phyloP scores from a whole-genome alignment of 2,113 vertebrate genomes.

The Myrmophylax atrothorax region DNA sequence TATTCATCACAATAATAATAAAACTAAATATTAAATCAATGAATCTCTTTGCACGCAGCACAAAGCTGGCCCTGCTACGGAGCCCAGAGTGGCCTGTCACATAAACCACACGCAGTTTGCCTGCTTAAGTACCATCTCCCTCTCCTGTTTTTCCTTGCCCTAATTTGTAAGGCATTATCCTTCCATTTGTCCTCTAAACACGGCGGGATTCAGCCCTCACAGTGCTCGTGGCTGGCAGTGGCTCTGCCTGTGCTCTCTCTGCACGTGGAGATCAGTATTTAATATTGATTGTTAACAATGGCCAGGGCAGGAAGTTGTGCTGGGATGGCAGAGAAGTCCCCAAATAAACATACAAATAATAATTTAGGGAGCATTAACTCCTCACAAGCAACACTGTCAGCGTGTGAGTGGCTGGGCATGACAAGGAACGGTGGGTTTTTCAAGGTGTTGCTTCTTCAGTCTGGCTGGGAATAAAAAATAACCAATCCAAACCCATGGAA shows the following conservation, averaged over 20 bases:
- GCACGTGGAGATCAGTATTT: not conserved
- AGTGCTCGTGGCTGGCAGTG: not conserved
- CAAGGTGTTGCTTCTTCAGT: not conserved
- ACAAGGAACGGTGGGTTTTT: not conserved
- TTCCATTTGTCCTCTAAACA: slow-evolving; percentile 37
- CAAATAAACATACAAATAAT: not conserved
- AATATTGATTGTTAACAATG: not conserved
- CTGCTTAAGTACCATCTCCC: not conserved
- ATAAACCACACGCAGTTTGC: slow-evolving; percentile 5
- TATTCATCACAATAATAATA: slow-evolving; percentile 57
- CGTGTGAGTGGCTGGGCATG: not conserved
- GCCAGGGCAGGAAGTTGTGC: not conserved
- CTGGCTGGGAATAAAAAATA: not conserved
- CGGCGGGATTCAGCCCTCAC: not conserved
- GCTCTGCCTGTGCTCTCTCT: not conserved
- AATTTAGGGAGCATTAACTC: not conserved
- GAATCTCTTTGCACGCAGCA: slow-evolving; percentile 44
- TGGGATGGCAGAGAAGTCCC: not conserved
- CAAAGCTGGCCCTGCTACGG: not conserved
- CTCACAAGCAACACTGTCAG: not conserved
- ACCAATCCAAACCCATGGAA: not conserved
- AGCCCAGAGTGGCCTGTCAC: not conserved
- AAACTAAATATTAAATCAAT: slow-evolving; percentile 61
- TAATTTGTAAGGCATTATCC: slow-evolving; percentile 36
- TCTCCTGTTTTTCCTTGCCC: not conserved